Percentiles rank a stretch among this genome's conserved stretches.
Evolutionary conservation across 2,113 vertebrate species (phyloP).

Genomic region (Neolamprologus toae): DNA sequence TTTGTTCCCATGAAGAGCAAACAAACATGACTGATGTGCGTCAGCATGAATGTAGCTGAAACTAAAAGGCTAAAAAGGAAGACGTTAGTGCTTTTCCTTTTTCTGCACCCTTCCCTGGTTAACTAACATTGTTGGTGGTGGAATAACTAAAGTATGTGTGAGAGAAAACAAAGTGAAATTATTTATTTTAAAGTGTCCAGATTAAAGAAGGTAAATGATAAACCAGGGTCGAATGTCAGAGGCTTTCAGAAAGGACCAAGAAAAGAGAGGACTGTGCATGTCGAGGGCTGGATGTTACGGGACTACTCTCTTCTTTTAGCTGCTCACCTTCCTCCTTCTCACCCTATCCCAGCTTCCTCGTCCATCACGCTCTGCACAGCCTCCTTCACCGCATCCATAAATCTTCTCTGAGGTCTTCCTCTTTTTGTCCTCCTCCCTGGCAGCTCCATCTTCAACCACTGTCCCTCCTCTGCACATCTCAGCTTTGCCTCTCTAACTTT

Average conservation of each 20-base stretch:
- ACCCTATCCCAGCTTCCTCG: fast-evolving
- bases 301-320: neutral
- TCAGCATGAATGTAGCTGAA: neutral
- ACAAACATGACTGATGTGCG: neutral
- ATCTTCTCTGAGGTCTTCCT: neutral
- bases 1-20: neutral
- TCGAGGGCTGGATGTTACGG: neutral
- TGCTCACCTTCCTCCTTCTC: neutral
- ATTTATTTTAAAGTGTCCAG: neutral
- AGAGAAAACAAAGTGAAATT: neutral
- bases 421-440: neutral
- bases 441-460: neutral
- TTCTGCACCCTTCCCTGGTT: fast-evolving
- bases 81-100: neutral
- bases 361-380: neutral
- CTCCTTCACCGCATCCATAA: neutral
- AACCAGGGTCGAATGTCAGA: neutral
- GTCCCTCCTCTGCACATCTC: neutral
- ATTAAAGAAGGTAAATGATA: fast-evolving
- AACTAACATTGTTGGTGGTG: neutral
- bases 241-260: neutral
- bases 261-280: neutral
- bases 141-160: neutral
- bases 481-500: neutral
- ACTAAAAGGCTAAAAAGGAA: neutral